Percentiles rank a stretch among this genome's conserved stretches.
phyloP scores from a whole-genome alignment of 1,140 invertebrate species.

The Cardiocondyla obscurior region DNA sequence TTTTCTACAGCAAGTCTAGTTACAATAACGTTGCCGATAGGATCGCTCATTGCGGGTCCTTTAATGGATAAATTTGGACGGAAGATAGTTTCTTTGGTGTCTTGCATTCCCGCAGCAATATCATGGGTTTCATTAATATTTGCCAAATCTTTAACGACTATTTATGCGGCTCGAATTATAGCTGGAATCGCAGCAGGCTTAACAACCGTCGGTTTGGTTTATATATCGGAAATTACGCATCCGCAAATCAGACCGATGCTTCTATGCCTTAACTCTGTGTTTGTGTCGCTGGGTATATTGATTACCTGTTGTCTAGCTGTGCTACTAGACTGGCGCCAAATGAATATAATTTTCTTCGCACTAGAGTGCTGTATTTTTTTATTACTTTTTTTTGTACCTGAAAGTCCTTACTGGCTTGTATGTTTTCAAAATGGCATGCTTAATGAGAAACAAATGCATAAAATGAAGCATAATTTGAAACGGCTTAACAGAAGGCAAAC shows the following conservation, averaged over 20 bases:
- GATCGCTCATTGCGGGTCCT: conserved; percentile 84
- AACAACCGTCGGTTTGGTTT: conserved; percentile 78
- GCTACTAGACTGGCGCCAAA: conserved; percentile 69
- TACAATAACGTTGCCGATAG: conserved; percentile 84
- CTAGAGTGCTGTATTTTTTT: conserved; percentile 77
- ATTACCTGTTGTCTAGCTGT: conserved; percentile 83
- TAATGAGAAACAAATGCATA: conserved; percentile 70
- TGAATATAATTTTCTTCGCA: conserved; percentile 79
- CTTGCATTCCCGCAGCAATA: conserved; percentile 84
- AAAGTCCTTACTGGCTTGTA: conserved; percentile 86
- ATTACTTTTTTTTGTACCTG: conserved; percentile 82
- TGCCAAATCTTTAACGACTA: background rate
- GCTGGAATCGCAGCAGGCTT: conserved; percentile 32
- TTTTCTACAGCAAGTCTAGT: conserved; percentile 84
- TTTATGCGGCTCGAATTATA: conserved; percentile 35
- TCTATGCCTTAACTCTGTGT: conserved; percentile 85
- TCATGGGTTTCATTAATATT: conserved; percentile 21
- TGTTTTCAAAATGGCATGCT: conserved; percentile 77
- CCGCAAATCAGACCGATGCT: conserved; percentile 84
- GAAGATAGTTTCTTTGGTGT: conserved; percentile 84
- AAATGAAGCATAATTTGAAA: conserved; percentile 18
- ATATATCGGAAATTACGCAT: conserved; percentile 85
- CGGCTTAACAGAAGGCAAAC: conserved; percentile 35
- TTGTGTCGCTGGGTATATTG: conserved; percentile 85
- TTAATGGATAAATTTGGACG: conserved; percentile 88